Base-by-base conservation (phyloP, 2,888 invertebrate genomes). In the Zootermopsis nevadensis region DNA sequence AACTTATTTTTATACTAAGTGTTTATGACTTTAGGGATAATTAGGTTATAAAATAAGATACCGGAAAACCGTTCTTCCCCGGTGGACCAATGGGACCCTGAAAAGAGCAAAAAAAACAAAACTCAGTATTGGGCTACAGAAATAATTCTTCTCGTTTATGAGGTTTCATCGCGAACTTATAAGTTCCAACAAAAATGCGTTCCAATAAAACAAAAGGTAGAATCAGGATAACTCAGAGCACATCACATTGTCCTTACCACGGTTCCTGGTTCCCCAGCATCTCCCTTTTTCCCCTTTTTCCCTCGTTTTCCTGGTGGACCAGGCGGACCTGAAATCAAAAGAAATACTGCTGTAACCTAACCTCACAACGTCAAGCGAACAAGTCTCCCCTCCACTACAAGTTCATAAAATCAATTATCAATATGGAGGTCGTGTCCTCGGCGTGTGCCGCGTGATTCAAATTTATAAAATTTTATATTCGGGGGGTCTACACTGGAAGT, bases 1-100 rank as follows among this genome's bases (percentile, higher is more conserved):
- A 60, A 27, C 60, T 60, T 60, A 60, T 60, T 27, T 60, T n/a
- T 60, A 60, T 3, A 27, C 60, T 60, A 60, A 60, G 27, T 60
- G 60, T 60, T 60, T 60, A 60, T n/a, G 60, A 60, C 60, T 84
- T 83, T 83, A 86, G 90, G 90, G 89, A 79, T 79, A 66, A 66
- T 66, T 48, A 60, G 79, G 79, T 66, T 79, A 88, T 90, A 90
- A 90, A 90, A 89, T 91, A 90, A 91, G 91, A 91, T 94, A 96
- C 96, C 94, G 96, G 96, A 93, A 96, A 96, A 92, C 96, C 96
- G 90, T 95, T 96, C 91, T 95, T 96, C 90, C 96, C 96, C 87
- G 95, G 93, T 88, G 95, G 93, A 89, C 96, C 96, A 89, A 94
- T 92, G 88, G 93, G 91, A 89, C 96, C 96, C 96, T 96, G 93